These are phyloP conservation scores for Eutolmus rufibarbis DNA, from an alignment of 2,888 invertebrate genomes.

Conservation along the genomic window DNA sequence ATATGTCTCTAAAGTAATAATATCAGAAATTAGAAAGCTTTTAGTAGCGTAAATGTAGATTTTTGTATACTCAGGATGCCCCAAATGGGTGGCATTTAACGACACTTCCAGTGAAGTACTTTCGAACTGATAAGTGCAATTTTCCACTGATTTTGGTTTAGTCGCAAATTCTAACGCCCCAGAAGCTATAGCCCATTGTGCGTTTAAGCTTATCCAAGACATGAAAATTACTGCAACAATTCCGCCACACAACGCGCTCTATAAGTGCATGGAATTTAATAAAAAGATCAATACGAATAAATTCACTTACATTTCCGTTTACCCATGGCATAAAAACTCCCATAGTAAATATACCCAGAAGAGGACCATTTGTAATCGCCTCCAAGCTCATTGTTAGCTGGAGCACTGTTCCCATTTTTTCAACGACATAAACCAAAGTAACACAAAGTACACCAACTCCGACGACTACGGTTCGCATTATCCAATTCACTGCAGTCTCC, in stretches of 20 bases:
- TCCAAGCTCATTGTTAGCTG: conserved; percentile 74
- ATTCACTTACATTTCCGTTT: conserved; percentile 66
- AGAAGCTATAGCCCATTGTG: conserved; percentile 69
- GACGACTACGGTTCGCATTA: conserved; percentile 77
- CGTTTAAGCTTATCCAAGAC: conserved; percentile 70
- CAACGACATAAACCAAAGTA: conserved; percentile 73
- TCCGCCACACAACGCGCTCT: conserved; percentile 71
- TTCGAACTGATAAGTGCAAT: conserved; percentile 71
- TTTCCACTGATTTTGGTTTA: conserved; percentile 70
- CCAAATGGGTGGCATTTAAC: conserved; percentile 36
- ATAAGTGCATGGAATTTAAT: not conserved
- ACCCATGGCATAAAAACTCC: conserved; percentile 76
- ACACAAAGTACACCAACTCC: conserved; percentile 73
- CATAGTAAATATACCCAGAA: conserved; percentile 71
- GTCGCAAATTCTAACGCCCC: conserved; percentile 71
- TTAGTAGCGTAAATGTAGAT: not conserved
- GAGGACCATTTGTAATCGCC: conserved; percentile 75
- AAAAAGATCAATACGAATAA: not conserved
- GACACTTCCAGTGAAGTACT: conserved; percentile 49
- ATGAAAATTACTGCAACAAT: conserved; percentile 66
- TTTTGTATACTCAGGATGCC: conserved; percentile 51
- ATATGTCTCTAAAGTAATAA: conserved; percentile 54
- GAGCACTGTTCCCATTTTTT: conserved; percentile 77
- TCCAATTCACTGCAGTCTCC: conserved; percentile 65
- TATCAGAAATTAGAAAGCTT: not conserved